Conservation (phyloP, 37 sponge, comb jelly and placozoan genomes). For the Geodia barretti region DNA sequence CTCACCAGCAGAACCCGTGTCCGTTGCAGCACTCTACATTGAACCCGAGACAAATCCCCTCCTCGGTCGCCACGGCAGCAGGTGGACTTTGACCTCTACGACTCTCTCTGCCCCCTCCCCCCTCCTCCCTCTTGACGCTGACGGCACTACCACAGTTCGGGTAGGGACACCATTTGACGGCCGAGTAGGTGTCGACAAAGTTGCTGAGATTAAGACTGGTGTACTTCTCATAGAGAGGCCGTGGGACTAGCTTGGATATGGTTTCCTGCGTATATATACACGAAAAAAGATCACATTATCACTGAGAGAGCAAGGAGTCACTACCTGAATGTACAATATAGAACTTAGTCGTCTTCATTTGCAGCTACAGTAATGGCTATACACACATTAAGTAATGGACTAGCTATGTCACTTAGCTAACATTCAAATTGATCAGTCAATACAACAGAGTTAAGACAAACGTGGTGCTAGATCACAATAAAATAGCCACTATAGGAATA, state of each 20-base stretch:
- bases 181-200: conserved; percentile 80
- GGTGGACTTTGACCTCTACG: too few relatives aligned
- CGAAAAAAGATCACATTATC: background rate
- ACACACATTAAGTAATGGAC: too few relatives aligned
- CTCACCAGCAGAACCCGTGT: conserved; percentile 84
- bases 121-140: conserved; percentile 9
- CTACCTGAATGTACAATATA: too few relatives aligned
- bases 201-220: conserved; percentile 71
- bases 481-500: too few relatives aligned
- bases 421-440: too few relatives aligned
- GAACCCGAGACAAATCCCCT: conserved; percentile 13
- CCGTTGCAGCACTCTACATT: conserved; percentile 84
- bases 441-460: too few relatives aligned
- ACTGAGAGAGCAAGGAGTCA: too few relatives aligned
- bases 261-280: conserved; percentile 46
- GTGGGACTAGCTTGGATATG: conserved; percentile 63
- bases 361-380: too few relatives aligned
- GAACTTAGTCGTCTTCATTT: too few relatives aligned
- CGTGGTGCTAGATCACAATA: too few relatives aligned
- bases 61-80: background rate
- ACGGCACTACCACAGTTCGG: conserved; percentile 69
- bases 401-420: too few relatives aligned
- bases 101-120: background rate
- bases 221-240: conserved; percentile 65
- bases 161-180: conserved; percentile 87